phyloP scores from a whole-genome alignment of 64 coral and sea anemone genomes.

The Pachyseris speciosa region DNA sequence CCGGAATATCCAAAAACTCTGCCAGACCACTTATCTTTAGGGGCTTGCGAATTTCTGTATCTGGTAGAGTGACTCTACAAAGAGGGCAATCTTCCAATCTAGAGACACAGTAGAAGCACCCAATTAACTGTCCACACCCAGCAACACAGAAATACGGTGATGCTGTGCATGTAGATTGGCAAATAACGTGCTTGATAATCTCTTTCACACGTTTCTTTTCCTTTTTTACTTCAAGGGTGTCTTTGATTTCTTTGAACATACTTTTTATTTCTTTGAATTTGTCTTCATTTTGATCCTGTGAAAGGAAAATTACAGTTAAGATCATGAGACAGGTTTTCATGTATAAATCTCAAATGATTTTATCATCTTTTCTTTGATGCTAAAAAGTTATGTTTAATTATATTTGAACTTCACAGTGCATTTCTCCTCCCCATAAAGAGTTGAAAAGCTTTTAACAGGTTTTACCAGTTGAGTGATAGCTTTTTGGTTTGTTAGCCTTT shows the following conservation, averaged over 20 bases:
- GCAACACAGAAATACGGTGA: conserved; percentile 34
- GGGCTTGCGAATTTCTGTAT: conserved; percentile 1
- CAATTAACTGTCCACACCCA: conserved; percentile 36
- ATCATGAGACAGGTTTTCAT: no score
- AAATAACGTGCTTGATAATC: conserved; percentile 16
- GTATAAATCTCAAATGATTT: no score
- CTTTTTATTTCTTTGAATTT: conserved; percentile 30
- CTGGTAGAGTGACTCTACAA: conserved; percentile 3
- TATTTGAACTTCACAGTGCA: no score
- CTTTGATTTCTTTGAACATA: conserved; percentile 25
- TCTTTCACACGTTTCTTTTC: background rate
- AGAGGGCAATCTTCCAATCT: conserved; percentile 11
- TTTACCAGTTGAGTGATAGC: no score
- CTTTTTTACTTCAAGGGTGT: conserved; percentile 2
- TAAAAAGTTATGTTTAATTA: no score
- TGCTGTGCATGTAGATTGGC: conserved; percentile 7
- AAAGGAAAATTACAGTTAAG: background rate
- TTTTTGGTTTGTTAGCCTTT: no score
- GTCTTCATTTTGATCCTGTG: background rate
- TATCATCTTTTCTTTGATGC: no score
- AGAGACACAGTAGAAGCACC: conserved; percentile 38
- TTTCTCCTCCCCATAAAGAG: no score
- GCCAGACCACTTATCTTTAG: conserved; percentile 7
- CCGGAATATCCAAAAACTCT: background rate
- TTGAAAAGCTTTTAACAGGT: no score